These are phyloP conservation scores for Semibalanus balanoides DNA, from an alignment of 1,140 invertebrate species.

Conservation along the genomic window DNA sequence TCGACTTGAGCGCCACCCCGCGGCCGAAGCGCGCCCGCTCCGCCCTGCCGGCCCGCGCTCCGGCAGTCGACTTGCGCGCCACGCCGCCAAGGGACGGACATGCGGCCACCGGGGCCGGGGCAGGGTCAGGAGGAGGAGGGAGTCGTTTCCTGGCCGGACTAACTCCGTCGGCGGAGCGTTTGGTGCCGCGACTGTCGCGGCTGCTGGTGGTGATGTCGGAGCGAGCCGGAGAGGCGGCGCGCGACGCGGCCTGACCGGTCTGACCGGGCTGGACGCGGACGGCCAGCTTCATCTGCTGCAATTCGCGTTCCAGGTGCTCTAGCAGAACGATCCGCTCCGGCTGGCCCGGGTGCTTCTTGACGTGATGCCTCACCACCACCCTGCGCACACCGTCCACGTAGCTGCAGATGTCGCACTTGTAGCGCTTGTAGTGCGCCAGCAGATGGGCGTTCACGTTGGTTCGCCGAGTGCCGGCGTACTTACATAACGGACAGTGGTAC, in stretches of 20 bases:
- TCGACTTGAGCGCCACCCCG: not conserved
- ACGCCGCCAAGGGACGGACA: not conserved
- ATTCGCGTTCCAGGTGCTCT: not conserved
- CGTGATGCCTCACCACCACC: not conserved
- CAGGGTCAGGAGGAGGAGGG: not conserved
- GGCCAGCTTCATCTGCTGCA: not conserved
- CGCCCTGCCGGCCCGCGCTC: not conserved
- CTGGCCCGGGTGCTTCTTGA: not conserved
- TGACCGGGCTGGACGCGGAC: not conserved
- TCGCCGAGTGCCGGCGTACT: not conserved
- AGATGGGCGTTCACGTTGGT: not conserved
- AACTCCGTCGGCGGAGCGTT: not conserved
- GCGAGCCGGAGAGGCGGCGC: not conserved
- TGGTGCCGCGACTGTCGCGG: not conserved
- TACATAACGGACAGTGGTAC: not conserved
- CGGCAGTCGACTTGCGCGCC: slow-evolving; percentile 5
- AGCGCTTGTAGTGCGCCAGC: not conserved
- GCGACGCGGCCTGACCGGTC: not conserved
- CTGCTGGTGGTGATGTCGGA: not conserved
- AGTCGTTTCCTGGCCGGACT: not conserved
- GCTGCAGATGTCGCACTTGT: not conserved
- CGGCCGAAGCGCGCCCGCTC: not conserved
- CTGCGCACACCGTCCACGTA: not conserved
- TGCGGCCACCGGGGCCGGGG: not conserved
- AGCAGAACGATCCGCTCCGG: not conserved